phyloP scores from a whole-genome alignment of 2,888 invertebrate species.

The Hypselothyrea guttata region DNA sequence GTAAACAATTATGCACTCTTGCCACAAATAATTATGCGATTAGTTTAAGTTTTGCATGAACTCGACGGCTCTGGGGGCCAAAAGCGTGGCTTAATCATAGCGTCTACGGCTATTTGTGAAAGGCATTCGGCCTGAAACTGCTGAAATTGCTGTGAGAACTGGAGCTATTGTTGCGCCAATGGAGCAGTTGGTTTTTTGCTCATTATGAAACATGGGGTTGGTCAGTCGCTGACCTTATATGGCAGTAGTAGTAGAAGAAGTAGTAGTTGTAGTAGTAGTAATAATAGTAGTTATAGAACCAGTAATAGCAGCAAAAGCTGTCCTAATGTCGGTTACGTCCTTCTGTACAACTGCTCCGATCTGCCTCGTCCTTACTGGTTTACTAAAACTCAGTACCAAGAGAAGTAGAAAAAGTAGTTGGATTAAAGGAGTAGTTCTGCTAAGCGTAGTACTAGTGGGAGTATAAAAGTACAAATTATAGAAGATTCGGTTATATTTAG shows the following conservation, averaged over 20 bases:
- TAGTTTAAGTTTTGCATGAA: conserved; percentile 12
- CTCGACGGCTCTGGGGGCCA: conserved; percentile 12
- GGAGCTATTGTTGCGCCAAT: conserved; percentile 46
- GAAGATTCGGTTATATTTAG: too few species aligned
- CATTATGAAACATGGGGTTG: conserved; percentile 30
- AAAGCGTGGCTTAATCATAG: conserved; percentile 9
- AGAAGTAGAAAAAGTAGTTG: too few species aligned
- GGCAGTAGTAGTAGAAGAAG: neutral
- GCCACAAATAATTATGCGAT: too few species aligned
- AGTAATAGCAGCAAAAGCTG: too few species aligned
- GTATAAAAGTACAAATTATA: too few species aligned
- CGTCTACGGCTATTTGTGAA: conserved; percentile 44
- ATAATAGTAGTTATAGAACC: neutral
- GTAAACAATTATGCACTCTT: too few species aligned
- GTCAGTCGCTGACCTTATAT: conserved; percentile 24
- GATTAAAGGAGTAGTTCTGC: too few species aligned
- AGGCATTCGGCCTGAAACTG: conserved; percentile 44
- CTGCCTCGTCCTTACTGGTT: too few species aligned
- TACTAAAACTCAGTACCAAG: too few species aligned
- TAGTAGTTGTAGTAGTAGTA: neutral
- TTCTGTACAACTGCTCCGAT: too few species aligned
- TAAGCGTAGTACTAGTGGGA: too few species aligned
- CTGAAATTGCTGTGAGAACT: conserved; percentile 61
- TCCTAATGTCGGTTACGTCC: too few species aligned
- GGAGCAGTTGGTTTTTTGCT: neutral